These are phyloP conservation scores for Leguminivora glycinivorella DNA, from an alignment of 1,140 invertebrate species.

Conservation along the genomic window DNA sequence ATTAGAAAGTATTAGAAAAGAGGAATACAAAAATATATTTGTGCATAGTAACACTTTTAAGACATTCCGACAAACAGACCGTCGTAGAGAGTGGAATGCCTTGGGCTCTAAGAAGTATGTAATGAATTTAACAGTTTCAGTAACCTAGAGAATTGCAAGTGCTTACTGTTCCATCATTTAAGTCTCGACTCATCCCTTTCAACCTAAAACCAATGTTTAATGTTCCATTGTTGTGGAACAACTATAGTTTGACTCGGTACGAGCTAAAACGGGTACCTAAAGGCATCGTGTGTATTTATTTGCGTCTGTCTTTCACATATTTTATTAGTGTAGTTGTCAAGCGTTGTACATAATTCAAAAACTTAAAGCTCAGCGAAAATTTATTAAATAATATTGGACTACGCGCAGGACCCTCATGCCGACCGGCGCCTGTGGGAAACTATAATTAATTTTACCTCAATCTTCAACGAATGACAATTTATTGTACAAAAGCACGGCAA, in stretches of 20 bases:
- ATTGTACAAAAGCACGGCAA: background rate
- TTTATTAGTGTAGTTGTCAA: constrained; percentile 10
- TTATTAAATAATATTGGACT: constrained; percentile 1
- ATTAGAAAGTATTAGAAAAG: too few relatives aligned
- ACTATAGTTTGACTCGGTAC: constrained; percentile 6
- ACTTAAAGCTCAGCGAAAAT: background rate
- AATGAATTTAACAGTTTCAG: constrained; percentile 7
- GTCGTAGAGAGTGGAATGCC: constrained; percentile 4
- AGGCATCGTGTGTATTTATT: constrained; percentile 7
- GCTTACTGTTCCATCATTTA: constrained; percentile 10
- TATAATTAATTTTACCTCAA: background rate
- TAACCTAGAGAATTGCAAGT: constrained; percentile 12
- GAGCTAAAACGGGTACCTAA: constrained; percentile 5
- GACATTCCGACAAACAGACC: background rate
- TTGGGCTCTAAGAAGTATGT: constrained; percentile 5
- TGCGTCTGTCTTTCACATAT: background rate
- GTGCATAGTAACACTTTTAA: background rate
- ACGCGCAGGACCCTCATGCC: background rate
- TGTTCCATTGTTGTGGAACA: constrained; percentile 9
- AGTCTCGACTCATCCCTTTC: constrained; percentile 6
- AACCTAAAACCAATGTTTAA: constrained; percentile 13
- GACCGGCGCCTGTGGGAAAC: background rate
- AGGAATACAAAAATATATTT: background rate
- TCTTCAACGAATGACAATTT: background rate
- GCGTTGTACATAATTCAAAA: constrained; percentile 3